Base-by-base conservation (phyloP, 2,888 invertebrate species). In the Macrosoma leucophasiata region DNA sequence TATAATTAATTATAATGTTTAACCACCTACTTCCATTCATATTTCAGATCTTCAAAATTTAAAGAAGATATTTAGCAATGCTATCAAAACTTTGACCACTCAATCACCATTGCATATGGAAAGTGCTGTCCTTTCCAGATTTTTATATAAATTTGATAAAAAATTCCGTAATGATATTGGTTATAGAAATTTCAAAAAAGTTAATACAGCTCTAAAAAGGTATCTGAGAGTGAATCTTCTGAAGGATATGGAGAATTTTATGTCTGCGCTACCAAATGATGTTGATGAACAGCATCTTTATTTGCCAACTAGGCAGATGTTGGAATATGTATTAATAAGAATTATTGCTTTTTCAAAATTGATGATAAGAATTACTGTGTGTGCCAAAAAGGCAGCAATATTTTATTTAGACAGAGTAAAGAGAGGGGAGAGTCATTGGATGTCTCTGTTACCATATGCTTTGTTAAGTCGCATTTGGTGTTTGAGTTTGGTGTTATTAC, bases 121-220 rank as follows among this genome's bases (percentile, higher is more conserved):
- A 62, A 81, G 86, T 43, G 86, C 87, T 2, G 49, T 87, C 37
- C 58, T 87, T 2, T 87, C 87, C 25, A 74, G 88, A 47, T 68
- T 88, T 48, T 56, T 87, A 13, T 88, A 88, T 47, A 85, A 87
- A 48, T 86, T 84, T 66, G 86, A 87, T 44, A 82, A 75, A 36
- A 88, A 88, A 57, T 87, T 88, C 49, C 71, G 87, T 9, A 81
- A 70, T 43, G 88, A 88, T 43, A 87, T 87, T 36, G 88, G 88
- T 0, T 77, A 85, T 24, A 81, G 82, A 44, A 70, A 74, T 43
- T 79, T 88, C 41, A 85, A 76, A 45, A 87, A 87, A 63, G 72
- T 86, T 0, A 85, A 87, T 40, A 69, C 78, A 37, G 79, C 85
- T 2, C 46, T 88, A 13, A 65, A 75, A 4, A 87, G 76, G 53